Percentiles rank a stretch among this genome's conserved stretches.
Evolutionary conservation across 2,888 invertebrate species (phyloP).

Genomic region (Diadromus collaris): DNA sequence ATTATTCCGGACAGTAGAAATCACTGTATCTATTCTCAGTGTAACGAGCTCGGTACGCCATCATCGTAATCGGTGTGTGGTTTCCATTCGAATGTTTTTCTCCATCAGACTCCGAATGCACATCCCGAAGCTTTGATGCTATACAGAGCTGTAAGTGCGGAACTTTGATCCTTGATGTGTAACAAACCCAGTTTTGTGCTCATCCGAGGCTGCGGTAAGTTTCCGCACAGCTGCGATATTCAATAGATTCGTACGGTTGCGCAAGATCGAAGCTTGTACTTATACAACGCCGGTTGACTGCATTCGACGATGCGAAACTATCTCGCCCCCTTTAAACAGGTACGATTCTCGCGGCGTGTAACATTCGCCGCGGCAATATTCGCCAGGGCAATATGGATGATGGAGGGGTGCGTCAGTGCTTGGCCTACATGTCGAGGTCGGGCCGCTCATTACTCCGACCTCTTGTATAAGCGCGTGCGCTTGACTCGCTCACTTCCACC

Average conservation of each 20-base stretch:
- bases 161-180: not conserved
- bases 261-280: not conserved
- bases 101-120: not conserved
- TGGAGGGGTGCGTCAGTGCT: slow-evolving; percentile 71
- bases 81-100: not conserved
- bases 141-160: not conserved
- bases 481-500: slow-evolving; percentile 33
- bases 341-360: slow-evolving; percentile 28
- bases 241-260: not conserved
- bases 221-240: not conserved
- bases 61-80: not conserved
- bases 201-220: not conserved
- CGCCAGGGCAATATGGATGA: slow-evolving; percentile 43
- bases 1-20: too few relatives aligned
- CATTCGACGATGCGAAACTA: slow-evolving; percentile 11
- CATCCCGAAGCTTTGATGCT: not conserved
- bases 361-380: slow-evolving; percentile 14
- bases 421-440: slow-evolving; percentile 77
- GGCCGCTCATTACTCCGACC: slow-evolving; percentile 75
- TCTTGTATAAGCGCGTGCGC: slow-evolving; percentile 69
- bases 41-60: not conserved
- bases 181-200: not conserved
- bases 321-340: slow-evolving; percentile 22
- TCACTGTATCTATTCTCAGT: too few relatives aligned
- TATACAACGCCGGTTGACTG: not conserved